Conservation (phyloP, 2,797 vertebrate species). For the Clarias pachynema region DNA sequence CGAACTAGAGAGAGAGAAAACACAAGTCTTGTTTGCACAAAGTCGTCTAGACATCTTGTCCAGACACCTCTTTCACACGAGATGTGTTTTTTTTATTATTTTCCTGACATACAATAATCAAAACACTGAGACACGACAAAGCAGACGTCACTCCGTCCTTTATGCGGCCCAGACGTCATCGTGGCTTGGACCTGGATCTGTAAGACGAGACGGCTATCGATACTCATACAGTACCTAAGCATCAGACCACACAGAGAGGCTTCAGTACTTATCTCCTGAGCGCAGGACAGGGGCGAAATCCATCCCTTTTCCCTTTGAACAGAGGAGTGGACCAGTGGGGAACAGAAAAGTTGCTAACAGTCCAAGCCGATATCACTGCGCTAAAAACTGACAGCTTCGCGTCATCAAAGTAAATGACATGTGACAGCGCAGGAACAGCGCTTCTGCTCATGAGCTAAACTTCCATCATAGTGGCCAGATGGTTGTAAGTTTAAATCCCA, state of each 20-base stretch:
- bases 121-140: background rate
- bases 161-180: background rate
- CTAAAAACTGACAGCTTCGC: background rate
- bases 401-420: background rate
- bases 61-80: background rate
- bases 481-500: slow-evolving; percentile 6
- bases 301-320: background rate
- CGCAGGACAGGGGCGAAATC: background rate
- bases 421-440: background rate
- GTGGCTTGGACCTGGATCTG: slow-evolving; percentile 27
- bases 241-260: too few species aligned
- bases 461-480: background rate
- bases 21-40: background rate
- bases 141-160: background rate
- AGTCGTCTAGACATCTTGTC: background rate
- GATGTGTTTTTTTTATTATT: background rate
- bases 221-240: background rate
- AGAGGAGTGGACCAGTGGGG: background rate
- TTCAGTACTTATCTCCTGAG: slow-evolving; percentile 3
- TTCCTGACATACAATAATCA: background rate
- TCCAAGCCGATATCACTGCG: background rate
- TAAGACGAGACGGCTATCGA: background rate
- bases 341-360: background rate
- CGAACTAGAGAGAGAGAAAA: too few species aligned
- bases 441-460: background rate